These are phyloP conservation scores for Lates japonicus DNA, from an alignment of 2,797 vertebrate genomes.

Conservation along the genomic window DNA sequence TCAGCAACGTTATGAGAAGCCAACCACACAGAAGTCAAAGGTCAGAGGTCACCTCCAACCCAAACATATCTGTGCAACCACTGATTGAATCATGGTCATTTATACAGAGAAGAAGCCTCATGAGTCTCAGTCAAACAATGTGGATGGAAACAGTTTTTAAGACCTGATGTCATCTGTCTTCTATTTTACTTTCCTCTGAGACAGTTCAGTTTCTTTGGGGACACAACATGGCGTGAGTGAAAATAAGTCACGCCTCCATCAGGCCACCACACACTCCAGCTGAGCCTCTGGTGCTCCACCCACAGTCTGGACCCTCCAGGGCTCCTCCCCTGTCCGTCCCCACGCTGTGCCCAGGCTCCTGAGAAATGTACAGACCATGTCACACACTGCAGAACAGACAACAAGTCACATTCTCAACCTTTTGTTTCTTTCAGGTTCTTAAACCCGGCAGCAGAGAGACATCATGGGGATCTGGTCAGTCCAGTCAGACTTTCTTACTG, in stretches of 20 bases:
- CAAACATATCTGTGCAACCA: neutral
- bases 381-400: no score
- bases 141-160: neutral
- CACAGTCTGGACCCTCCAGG: constrained; percentile 41
- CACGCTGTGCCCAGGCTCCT: neutral
- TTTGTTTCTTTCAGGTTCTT: no score
- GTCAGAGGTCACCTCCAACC: neutral
- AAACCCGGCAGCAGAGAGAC: no score
- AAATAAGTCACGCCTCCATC: constrained; percentile 5
- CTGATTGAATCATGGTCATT: neutral
- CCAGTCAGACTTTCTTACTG: no score
- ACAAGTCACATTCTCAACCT: no score
- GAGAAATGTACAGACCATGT: no score
- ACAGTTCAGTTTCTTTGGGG: neutral
- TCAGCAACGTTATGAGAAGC: neutral
- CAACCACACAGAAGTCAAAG: neutral
- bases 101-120: neutral
- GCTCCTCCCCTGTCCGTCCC: constrained; percentile 42
- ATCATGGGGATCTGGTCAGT: no score
- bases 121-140: neutral
- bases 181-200: neutral
- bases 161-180: neutral
- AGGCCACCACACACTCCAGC: constrained; percentile 65
- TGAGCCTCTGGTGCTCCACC: constrained; percentile 43
- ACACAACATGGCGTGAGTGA: neutral